Evolutionary conservation across 2,888 invertebrate species (phyloP).

Genomic region (Oeneis ivallda): DNA sequence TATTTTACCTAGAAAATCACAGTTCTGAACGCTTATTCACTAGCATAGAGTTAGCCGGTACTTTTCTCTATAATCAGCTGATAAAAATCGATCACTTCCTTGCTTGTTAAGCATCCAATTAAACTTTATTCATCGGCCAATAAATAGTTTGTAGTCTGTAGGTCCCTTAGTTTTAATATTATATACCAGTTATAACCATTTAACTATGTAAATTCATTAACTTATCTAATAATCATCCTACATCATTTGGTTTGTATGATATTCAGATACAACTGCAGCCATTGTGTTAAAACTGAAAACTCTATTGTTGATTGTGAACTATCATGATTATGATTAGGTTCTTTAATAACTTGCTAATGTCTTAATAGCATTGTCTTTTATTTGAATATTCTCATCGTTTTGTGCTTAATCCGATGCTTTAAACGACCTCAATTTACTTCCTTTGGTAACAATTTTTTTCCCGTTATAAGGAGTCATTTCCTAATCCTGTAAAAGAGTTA

Average conservation of each 20-base stretch:
- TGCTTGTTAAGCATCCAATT: not conserved
- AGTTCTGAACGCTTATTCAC: too few species aligned
- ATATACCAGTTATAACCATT: not conserved
- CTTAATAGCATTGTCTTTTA: slow-evolving; percentile 21
- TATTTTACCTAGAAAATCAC: too few species aligned
- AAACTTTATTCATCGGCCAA: too few species aligned
- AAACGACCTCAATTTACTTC: slow-evolving; percentile 2
- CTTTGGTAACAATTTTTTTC: not conserved
- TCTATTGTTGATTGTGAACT: slow-evolving; percentile 22
- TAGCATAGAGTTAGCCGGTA: too few species aligned
- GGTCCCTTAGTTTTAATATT: not conserved
- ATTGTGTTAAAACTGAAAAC: slow-evolving; percentile 23
- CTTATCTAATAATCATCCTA: slow-evolving; percentile 13
- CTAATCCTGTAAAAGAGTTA: not conserved
- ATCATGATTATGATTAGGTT: slow-evolving; percentile 27
- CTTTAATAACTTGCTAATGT: slow-evolving; percentile 26
- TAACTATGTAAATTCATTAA: not conserved
- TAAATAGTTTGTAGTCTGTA: not conserved
- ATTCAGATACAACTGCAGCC: slow-evolving; percentile 15
- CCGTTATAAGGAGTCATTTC: not conserved
- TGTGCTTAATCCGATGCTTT: slow-evolving; percentile 9
- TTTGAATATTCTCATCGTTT: slow-evolving; percentile 30
- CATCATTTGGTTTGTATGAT: slow-evolving; percentile 8
- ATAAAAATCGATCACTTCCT: too few species aligned
- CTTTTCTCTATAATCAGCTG: too few species aligned